Base-by-base conservation (phyloP, 64 coral and sea anemone species). In the Anthopleura sola region DNA sequence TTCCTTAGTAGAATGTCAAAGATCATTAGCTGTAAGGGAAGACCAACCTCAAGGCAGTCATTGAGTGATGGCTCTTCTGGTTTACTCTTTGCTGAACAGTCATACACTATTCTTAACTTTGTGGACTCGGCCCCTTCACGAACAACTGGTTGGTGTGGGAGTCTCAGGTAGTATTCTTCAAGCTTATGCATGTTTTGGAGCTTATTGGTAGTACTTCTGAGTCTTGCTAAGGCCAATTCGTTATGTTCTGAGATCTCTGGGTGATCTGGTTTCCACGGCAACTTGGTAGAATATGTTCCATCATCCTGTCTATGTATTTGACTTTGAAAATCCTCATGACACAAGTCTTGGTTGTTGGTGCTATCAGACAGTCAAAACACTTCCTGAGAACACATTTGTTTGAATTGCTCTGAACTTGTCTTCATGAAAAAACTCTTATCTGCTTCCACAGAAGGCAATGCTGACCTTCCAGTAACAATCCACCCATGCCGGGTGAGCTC, bases 371-470 rank as follows among this genome's bases (percentile, higher is more conserved):
- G 80, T 57, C 94, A 87, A 60, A 92, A 50, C 1, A 97, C 93
- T 83, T 95, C 93, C 76, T 89, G 87, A 7, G 88, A 90, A 62
- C 94, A 92, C 84, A 97, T 86, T 34, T 90, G 87, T 34, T 57
- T 82, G 60, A 97, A 97, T 80, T 97, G 80, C 71, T 86, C 85
- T 3, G 68, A 77, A 12, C 87, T 85, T 2, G 86, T 44, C 10
- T 71, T 87, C 37, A 95, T 18, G 28, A 88, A 95, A 81, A 95
- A 85, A 68, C 36, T 66, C 85, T 90, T 94, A 39, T 87, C 92
- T 78, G 24, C 26, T 34, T 76, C 88, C n/a, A 58, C n/a, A 8
- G 84, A 68, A n/a, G n/a, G n/a, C 20, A 32, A 33, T 54, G 50
- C 28, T 13, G 39, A 44, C 31, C 75, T 84, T 38, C 89, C 82